Percentiles rank a stretch among this genome's conserved stretches.
Evolutionary conservation across 2,113 vertebrate genomes (phyloP).

Genomic region (Pangasianodon hypophthalmus): DNA sequence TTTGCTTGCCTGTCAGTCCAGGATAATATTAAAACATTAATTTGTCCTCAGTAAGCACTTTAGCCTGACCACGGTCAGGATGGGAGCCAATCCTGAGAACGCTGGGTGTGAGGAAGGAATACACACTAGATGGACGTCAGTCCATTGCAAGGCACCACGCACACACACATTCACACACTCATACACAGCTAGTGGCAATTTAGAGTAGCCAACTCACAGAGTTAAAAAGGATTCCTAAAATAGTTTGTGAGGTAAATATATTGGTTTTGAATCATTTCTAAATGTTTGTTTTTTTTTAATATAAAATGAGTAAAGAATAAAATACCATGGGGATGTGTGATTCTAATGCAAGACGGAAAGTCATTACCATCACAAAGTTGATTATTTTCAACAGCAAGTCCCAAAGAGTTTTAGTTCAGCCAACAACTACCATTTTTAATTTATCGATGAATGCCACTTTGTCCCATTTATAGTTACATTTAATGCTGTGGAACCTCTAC

Average conservation of each 20-base stretch:
- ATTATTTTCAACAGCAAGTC: too few relatives aligned
- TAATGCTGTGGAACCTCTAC: background rate
- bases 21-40: too few relatives aligned
- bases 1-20: background rate
- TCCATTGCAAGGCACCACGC: background rate
- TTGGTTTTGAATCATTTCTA: background rate
- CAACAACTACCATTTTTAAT: background rate
- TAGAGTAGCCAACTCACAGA: too few relatives aligned
- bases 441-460: background rate
- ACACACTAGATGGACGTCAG: background rate
- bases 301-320: too few relatives aligned
- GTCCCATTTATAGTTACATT: background rate
- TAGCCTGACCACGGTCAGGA: too few relatives aligned
- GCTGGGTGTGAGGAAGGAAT: too few relatives aligned
- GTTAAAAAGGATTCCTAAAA: background rate
- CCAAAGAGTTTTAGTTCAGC: too few relatives aligned
- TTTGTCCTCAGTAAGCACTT: too few relatives aligned
- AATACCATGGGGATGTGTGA: background rate
- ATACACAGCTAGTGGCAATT: background rate
- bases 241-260: background rate
- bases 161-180: background rate
- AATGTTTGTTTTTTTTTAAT: too few relatives aligned
- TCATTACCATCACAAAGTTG: background rate
- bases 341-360: background rate
- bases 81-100: too few relatives aligned